These are phyloP conservation scores for Amniataba percoides DNA, from an alignment of 2,797 vertebrate species.

Conservation along the genomic window DNA sequence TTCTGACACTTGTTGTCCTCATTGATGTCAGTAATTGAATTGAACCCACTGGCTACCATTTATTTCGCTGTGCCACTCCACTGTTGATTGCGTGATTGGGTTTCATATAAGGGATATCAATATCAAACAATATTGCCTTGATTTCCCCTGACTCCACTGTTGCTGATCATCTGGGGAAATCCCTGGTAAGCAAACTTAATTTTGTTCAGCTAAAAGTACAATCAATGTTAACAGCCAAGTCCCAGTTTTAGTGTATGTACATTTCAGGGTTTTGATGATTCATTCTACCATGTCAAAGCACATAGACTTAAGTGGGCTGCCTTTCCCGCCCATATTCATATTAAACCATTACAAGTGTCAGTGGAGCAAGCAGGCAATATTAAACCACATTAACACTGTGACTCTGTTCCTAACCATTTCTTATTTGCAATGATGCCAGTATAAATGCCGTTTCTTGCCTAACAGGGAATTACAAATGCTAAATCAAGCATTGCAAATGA, in stretches of 20 bases:
- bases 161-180: not conserved
- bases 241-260: not conserved
- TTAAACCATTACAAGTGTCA: slow-evolving; percentile 67
- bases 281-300: slow-evolving; percentile 27
- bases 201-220: not conserved
- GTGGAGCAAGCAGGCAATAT: slow-evolving; percentile 62
- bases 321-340: slow-evolving; percentile 42
- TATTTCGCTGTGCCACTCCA: not conserved
- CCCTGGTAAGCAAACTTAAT: not conserved
- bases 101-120: not conserved
- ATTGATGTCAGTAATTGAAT: not conserved
- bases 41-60: not conserved
- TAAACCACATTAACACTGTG: slow-evolving; percentile 74
- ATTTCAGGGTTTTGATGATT: slow-evolving; percentile 22
- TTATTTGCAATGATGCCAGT: slow-evolving; percentile 66
- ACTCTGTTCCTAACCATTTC: slow-evolving; percentile 66
- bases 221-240: not conserved
- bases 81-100: not conserved
- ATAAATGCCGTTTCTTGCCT: slow-evolving; percentile 76
- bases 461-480: slow-evolving; percentile 80
- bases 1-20: not conserved
- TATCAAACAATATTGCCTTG: not conserved
- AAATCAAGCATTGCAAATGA: slow-evolving; percentile 82
- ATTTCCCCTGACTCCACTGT: not conserved
- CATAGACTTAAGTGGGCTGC: slow-evolving; percentile 29